These are phyloP conservation scores for Gymnothorax reevesii DNA, from an alignment of 2,797 vertebrate species.

Conservation along the genomic window DNA sequence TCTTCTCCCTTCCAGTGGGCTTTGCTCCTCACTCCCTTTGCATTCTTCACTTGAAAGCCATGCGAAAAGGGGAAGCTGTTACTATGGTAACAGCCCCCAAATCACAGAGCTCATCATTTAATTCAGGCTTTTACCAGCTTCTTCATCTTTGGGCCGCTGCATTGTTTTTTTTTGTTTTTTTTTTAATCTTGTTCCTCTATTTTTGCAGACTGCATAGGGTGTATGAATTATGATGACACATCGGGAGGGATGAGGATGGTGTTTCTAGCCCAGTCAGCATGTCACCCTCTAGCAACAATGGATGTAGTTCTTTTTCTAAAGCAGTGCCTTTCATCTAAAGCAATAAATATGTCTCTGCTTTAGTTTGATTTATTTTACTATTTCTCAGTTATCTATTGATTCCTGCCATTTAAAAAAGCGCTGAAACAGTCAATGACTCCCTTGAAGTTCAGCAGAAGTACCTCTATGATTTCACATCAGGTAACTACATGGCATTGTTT, in stretches of 20 bases:
- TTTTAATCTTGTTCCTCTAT: slow-evolving; percentile 10
- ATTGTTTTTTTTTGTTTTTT: background rate
- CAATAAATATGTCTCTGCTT: background rate
- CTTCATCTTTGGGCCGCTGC: background rate
- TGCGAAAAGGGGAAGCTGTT: background rate
- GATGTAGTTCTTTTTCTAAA: background rate
- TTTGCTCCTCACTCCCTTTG: background rate
- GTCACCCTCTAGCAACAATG: background rate
- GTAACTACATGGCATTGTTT: background rate
- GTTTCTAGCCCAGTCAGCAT: background rate
- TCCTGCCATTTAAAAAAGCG: background rate
- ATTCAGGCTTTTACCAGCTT: background rate
- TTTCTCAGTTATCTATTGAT: background rate
- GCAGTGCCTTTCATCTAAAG: background rate
- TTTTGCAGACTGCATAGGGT: background rate
- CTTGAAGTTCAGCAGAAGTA: background rate
- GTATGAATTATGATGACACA: background rate
- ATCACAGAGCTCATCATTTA: slow-evolving; percentile 31
- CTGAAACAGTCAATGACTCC: background rate
- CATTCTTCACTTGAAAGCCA: background rate
- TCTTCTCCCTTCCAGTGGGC: background rate
- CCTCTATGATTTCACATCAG: background rate
- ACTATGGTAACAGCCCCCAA: slow-evolving; percentile 22
- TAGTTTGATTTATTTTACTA: background rate
- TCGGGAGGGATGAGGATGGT: background rate